These are phyloP conservation scores for Drosophila sulfurigaster DNA, from an alignment of 1,140 invertebrate genomes.

Conservation along the genomic window DNA sequence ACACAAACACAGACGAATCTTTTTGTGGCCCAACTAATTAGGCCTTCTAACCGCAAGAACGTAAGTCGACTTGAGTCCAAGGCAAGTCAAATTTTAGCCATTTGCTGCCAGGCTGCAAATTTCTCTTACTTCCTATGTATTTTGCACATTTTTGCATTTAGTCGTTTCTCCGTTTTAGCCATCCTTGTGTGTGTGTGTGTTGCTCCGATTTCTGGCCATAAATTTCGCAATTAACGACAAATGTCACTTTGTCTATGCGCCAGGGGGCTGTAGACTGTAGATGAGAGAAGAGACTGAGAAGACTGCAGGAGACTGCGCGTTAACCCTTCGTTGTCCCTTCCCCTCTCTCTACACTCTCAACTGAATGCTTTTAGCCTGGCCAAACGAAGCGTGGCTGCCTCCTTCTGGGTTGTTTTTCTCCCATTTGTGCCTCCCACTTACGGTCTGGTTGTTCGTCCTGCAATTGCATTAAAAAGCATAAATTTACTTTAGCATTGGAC, in stretches of 20 bases:
- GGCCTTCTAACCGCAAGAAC: slow-evolving; percentile 55
- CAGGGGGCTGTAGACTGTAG: slow-evolving; percentile 10
- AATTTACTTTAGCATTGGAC: slow-evolving; percentile 82
- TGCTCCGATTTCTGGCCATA: slow-evolving; percentile 70
- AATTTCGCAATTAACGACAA: slow-evolving; percentile 83
- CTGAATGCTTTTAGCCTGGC: slow-evolving; percentile 67
- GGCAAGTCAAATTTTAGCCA: slow-evolving; percentile 19
- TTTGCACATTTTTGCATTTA: neutral
- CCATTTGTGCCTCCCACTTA: slow-evolving; percentile 63
- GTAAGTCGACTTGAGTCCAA: slow-evolving; percentile 56
- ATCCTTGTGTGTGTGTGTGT: slow-evolving; percentile 16
- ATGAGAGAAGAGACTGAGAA: slow-evolving; percentile 10
- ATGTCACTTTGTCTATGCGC: slow-evolving; percentile 79
- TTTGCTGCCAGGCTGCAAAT: slow-evolving; percentile 4
- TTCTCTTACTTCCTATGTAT: neutral
- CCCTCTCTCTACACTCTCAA: slow-evolving; percentile 6
- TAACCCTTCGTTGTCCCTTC: slow-evolving; percentile 4
- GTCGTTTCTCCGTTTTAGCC: neutral
- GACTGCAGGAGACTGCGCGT: slow-evolving; percentile 19
- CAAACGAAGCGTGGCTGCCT: slow-evolving; percentile 59
- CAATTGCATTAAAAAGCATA: slow-evolving; percentile 84
- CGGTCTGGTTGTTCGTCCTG: slow-evolving; percentile 78
- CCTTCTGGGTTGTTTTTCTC: neutral
- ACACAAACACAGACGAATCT: neutral
- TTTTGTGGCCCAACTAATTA: slow-evolving; percentile 69